A percentile compares a stretch with the other conserved stretches of the same genome.
Evolutionary conservation across 2,797 vertebrate species (phyloP).

Genomic region (Urosaurus nigricauda): DNA sequence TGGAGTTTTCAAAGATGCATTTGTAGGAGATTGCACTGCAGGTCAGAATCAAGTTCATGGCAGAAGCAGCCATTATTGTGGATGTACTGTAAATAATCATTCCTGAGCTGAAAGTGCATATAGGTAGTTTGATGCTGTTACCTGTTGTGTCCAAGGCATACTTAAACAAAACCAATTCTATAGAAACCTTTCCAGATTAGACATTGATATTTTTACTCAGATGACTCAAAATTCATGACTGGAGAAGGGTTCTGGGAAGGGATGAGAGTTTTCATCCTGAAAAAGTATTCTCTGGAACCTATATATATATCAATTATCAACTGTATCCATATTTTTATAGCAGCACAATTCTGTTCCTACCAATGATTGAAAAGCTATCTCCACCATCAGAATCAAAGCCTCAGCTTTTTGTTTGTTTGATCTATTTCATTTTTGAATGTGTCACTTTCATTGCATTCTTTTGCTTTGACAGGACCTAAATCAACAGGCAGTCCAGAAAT

Average conservation of each 20-base stretch:
- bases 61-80: background rate
- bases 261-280: background rate
- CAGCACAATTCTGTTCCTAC: too few relatives aligned
- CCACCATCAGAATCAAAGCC: too few relatives aligned
- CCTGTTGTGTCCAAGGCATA: background rate
- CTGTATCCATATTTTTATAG: too few relatives aligned
- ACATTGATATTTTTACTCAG: background rate
- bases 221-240: background rate
- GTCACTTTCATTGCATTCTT: too few relatives aligned
- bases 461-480: background rate
- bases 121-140: background rate
- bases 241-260: background rate
- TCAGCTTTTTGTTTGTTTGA: background rate
- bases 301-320: background rate
- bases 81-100: constrained; percentile 12
- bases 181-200: background rate
- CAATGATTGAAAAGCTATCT: too few relatives aligned
- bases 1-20: background rate
- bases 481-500: background rate
- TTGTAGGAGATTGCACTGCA: background rate
- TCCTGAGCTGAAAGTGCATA: background rate
- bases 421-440: background rate
- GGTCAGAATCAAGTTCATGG: background rate
- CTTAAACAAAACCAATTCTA: background rate
- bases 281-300: background rate